phyloP scores from a whole-genome alignment of 2,888 invertebrate species.

The Caenorhabditis sp. region DNA sequence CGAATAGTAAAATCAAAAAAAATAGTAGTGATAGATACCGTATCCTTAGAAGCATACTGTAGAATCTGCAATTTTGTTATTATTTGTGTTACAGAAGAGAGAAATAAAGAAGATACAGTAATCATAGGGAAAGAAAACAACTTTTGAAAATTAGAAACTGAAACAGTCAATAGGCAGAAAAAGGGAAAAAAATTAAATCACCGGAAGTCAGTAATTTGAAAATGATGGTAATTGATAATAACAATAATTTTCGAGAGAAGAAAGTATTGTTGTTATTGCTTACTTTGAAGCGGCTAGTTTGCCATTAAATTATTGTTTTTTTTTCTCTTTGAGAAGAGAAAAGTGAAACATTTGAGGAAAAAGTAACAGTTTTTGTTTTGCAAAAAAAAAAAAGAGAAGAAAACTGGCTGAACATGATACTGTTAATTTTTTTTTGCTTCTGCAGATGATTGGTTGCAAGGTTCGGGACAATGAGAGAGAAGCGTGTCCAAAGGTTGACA shows the following conservation, averaged over 20 bases:
- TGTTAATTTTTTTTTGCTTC: background rate
- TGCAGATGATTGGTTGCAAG: background rate
- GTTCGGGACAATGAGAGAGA: background rate
- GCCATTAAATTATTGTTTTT: background rate
- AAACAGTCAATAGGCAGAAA: background rate
- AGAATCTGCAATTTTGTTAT: no score
- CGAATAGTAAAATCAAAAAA: slow-evolving; percentile 20
- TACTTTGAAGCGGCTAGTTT: background rate
- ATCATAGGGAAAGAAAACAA: no score
- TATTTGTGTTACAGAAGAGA: no score
- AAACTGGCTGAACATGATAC: background rate
- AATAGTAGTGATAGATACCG: slow-evolving; percentile 22
- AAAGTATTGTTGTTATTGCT: background rate
- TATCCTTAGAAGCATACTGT: slow-evolving; percentile 33
- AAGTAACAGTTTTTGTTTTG: background rate
- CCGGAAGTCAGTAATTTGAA: background rate
- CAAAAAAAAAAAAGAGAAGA: background rate
- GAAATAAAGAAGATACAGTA: no score
- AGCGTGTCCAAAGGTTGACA: no score
- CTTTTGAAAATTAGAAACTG: background rate
- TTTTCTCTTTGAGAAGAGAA: background rate
- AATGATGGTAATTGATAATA: background rate
- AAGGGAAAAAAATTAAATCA: background rate
- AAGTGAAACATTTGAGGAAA: background rate
- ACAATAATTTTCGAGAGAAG: background rate